Evolutionary conservation across 2,113 vertebrate genomes (phyloP), one percentile per base, ranked within the genome.

Genomic region (Daubentonia madagascariensis): DNA sequence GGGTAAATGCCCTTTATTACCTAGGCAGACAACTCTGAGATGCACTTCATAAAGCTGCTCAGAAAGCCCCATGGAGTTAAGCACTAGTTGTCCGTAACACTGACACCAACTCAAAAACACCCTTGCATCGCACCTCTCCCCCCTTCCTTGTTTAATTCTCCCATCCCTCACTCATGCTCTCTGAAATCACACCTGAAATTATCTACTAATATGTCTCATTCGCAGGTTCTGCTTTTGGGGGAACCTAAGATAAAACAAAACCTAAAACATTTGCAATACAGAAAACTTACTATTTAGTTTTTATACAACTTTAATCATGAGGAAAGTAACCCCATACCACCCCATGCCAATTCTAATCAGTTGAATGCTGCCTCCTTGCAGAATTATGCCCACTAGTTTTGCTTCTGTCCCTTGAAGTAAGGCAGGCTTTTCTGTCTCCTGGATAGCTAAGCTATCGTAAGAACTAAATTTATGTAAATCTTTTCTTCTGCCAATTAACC

Each of bases 41-140:
- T 1, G 2, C 54, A 50, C 4, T 35, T 76, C 23, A 3, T 0
- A 11, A 25, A 16, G 17, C 48, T 54, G 45, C 63, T 79, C 73
- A 0, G 28, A 28, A 68, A 40, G 61, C 3, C 10, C 75, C 65
- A 14, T 0, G 18, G 57, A 75, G 25, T 4, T 16, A 28, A 63
- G 20, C 16, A 2, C 14, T 6, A 12, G 20, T 1, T 2, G 6
- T 18, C 17, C 16, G 18, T 0, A 30, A 8, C 12, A 20, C 9
- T n/a, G 43, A 8, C 16, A 5, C 25, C 54, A 48, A 8, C 22
- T 32, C 17, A 22, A n/a, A 40, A 10, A 17, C 32, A 59, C 0
- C 1, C 28, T 6, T 3, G 2, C 6, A 3, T 1, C 11, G 45
- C 8, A 28, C 10, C 83, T 50, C 43, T n/a, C 40, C n/a, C 13